Conservation (phyloP, 2,113 vertebrate species). For the Gadus macrocephalus region DNA sequence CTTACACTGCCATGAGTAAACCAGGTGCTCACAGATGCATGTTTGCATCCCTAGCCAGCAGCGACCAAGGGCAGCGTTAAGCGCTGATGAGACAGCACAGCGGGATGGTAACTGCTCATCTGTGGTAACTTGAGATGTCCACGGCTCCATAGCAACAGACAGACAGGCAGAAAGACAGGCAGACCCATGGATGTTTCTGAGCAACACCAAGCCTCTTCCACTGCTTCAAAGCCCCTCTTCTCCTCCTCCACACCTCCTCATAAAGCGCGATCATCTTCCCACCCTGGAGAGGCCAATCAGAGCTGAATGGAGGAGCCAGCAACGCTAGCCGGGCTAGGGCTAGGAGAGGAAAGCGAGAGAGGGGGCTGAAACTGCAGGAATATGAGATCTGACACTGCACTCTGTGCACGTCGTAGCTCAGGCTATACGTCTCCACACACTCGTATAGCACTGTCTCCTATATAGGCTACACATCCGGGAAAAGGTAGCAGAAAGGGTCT, state of each 20-base stretch:
- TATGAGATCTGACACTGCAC: not conserved
- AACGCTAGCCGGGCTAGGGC: slow-evolving; percentile 38
- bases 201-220: too few species aligned
- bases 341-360: slow-evolving; percentile 29
- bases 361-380: slow-evolving; percentile 46
- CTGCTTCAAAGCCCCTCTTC: not conserved
- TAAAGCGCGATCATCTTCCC: slow-evolving; percentile 28
- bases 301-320: slow-evolving; percentile 41
- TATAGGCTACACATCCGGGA: not conserved
- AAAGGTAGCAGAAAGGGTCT: slow-evolving; percentile 11
- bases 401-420: not conserved
- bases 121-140: slow-evolving; percentile 36
- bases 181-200: slow-evolving; percentile 12
- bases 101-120: slow-evolving; percentile 38
- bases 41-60: too few species aligned
- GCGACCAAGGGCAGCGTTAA: slow-evolving; percentile 58
- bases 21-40: too few species aligned
- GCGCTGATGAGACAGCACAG: slow-evolving; percentile 33
- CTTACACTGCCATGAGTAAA: too few species aligned
- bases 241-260: slow-evolving; percentile 12
- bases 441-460: not conserved
- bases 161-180: slow-evolving; percentile 2
- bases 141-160: slow-evolving; percentile 2
- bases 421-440: slow-evolving; percentile 5
- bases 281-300: slow-evolving; percentile 31